A percentile compares a stretch with the other conserved stretches of the same genome.
phyloP scores from a whole-genome alignment of 2,888 invertebrate genomes.

The Heliothis peltigera region DNA sequence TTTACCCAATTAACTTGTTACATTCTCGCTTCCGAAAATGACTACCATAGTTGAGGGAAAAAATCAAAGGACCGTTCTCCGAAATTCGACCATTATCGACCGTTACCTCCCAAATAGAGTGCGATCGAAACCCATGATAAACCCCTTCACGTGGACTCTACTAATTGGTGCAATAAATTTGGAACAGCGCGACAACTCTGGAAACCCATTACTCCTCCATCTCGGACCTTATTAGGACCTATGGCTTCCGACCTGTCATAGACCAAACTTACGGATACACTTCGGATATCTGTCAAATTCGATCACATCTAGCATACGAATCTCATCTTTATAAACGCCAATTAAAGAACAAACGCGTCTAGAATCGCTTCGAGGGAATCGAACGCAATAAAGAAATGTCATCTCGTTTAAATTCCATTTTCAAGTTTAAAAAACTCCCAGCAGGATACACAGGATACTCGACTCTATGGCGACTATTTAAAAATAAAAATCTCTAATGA shows the following conservation, averaged over 20 bases:
- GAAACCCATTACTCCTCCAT: conserved; percentile 75
- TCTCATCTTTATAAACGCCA: conserved; percentile 75
- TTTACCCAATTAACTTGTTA: conserved; percentile 88
- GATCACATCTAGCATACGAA: conserved; percentile 67
- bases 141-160: conserved; percentile 84
- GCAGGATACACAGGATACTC: conserved; percentile 68
- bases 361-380: conserved; percentile 71
- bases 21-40: conserved; percentile 88
- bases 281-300: conserved; percentile 76
- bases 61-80: conserved; percentile 80
- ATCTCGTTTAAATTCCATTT: conserved; percentile 87
- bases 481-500: conserved; percentile 85
- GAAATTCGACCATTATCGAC: conserved; percentile 87
- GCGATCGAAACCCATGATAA: conserved; percentile 83
- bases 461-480: conserved; percentile 72
- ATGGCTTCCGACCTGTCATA: conserved; percentile 70
- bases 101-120: conserved; percentile 89
- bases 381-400: conserved; percentile 80
- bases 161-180: conserved; percentile 90
- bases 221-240: conserved; percentile 78
- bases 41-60: conserved; percentile 74
- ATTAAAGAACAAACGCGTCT: conserved; percentile 74
- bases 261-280: conserved; percentile 69
- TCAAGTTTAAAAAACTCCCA: conserved; percentile 72
- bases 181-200: conserved; percentile 79